Evolutionary conservation across 2,113 vertebrate species (phyloP).

Genomic region (Heterochromis multidens): DNA sequence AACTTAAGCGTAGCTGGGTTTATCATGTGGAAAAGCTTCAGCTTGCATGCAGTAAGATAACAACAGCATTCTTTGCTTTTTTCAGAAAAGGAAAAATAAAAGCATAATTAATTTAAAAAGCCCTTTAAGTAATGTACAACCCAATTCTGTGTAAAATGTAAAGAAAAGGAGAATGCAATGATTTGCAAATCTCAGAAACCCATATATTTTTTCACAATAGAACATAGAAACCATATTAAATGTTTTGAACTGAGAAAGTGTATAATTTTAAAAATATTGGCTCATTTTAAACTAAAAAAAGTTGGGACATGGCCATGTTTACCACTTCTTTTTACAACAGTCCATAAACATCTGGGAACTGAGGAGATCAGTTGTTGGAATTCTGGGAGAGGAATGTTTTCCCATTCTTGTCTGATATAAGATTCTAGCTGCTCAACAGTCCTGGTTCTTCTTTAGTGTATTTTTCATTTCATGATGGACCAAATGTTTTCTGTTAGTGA

Average conservation of each 20-base stretch:
- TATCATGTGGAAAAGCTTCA: neutral
- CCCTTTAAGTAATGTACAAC: neutral
- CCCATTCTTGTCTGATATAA: neutral
- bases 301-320: neutral
- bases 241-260: no score
- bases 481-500: neutral
- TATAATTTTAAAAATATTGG: no score
- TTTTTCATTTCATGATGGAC: neutral
- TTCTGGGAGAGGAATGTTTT: neutral
- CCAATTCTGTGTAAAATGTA: neutral
- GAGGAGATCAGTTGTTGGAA: neutral
- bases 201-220: no score
- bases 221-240: no score
- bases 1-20: neutral
- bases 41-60: neutral
- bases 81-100: neutral
- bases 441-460: neutral
- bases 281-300: neutral
- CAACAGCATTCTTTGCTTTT: neutral
- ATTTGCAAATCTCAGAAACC: neutral
- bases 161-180: neutral
- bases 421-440: neutral
- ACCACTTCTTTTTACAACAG: neutral
- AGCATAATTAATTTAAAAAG: neutral
- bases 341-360: neutral